Base-by-base conservation (phyloP, 2,797 vertebrate genomes). In the Xerus rutilus region DNA sequence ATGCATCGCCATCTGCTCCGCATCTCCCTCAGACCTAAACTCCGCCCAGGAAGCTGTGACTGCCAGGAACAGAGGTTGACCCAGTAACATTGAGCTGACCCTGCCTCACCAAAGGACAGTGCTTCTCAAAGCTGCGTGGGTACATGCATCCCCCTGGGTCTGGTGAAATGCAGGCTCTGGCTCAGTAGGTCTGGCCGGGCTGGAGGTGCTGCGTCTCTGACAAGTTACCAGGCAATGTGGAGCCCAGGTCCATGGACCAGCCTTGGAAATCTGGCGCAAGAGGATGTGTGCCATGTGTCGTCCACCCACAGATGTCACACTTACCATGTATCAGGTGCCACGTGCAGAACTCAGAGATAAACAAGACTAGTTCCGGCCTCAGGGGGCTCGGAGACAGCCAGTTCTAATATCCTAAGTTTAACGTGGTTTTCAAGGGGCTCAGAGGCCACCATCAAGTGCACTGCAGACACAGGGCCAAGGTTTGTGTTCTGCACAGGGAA, bases 151-250 rank as follows among this genome's bases (percentile, higher is more conserved):
- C 54, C 18, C 28, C 1, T 35, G 47, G 67, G 21, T 23, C 52
- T 30, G 57, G 15, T 11, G 14, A 21, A 49, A 4, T 1, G n/a
- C 17, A 11, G 39, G 15, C 30, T 49, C 65, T 10, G 54, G 39
- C 13, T 10, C 20, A 0, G 0, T 0, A n/a, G 28, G 23, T 39
- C 67, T 39, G 3, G 30, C 3, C 12, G 59, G n/a, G 14, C 49
- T 30, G 11, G 30, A 2, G 14, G 8, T 25, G 14, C 83, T 14
- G 10, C 9, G 15, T 13, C 1, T n/a, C 35, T 45, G 9, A 45
- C 7, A 30, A 10, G 4, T 35, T 67, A 49, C 62, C 32, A 49
- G 54, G 73, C 0, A 0, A n/a, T 0, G 0, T 14, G 0, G 0
- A 0, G 9, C 45, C 52, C 30, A n/a, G 0, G 35, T 15, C 43